Conservation (phyloP, 2,113 vertebrate species). For the Zapornia atra region DNA sequence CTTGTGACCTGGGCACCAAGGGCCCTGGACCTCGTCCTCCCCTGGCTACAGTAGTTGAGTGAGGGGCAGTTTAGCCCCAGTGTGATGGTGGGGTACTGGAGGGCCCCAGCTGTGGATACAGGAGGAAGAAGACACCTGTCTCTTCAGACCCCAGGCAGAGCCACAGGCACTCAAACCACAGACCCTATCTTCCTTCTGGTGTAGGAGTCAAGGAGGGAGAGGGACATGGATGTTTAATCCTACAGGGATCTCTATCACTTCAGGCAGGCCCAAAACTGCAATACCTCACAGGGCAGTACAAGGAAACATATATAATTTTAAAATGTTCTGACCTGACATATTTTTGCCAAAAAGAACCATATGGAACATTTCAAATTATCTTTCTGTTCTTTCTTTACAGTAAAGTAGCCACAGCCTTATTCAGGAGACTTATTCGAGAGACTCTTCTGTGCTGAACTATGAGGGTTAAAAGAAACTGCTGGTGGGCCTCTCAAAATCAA, state of each 20-base stretch:
- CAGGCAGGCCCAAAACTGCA: not conserved
- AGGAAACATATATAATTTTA: not conserved
- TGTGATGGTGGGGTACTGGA: not conserved
- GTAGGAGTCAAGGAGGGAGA: not conserved
- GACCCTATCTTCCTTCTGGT: not conserved
- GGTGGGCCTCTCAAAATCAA: not conserved
- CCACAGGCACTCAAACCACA: too few relatives aligned
- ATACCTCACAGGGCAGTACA: fast-evolving
- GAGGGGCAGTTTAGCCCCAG: not conserved
- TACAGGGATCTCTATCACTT: not conserved
- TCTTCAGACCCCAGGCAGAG: not conserved
- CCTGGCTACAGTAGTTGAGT: fast-evolving
- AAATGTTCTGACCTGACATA: not conserved
- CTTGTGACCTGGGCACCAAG: not conserved
- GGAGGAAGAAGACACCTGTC: not conserved
- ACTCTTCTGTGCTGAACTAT: not conserved
- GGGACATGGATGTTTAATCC: not conserved
- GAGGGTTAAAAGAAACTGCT: not conserved
- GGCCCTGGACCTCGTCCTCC: not conserved
- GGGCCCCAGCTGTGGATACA: not conserved
- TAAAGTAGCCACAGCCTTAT: not conserved
- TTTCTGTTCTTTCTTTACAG: not conserved
- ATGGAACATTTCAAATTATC: not conserved
- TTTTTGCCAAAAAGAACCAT: not conserved
- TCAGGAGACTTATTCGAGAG: not conserved